These are phyloP conservation scores for Stenichneumon culpator DNA, from an alignment of 2,888 invertebrate species.

Conservation along the genomic window DNA sequence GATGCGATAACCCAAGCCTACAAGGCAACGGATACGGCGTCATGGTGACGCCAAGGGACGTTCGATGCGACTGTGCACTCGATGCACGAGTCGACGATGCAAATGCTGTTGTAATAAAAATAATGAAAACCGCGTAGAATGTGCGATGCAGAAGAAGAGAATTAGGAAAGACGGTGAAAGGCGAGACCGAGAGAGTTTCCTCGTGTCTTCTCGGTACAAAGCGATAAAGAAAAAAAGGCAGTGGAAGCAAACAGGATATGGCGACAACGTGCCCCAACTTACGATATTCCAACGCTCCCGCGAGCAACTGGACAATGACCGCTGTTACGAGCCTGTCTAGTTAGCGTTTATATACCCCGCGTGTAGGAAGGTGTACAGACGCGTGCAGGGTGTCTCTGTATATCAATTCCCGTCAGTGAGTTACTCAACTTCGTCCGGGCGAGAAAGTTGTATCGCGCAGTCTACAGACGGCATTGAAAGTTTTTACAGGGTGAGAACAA, in stretches of 20 bases:
- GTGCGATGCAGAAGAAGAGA: constrained; percentile 40
- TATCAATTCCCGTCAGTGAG: constrained; percentile 9
- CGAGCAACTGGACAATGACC: constrained; percentile 68
- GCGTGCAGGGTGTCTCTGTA: constrained; percentile 18
- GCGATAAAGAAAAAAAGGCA: constrained; percentile 21
- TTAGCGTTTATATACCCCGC: constrained; percentile 37
- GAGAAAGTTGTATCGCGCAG: constrained; percentile 29
- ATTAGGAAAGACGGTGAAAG: constrained; percentile 45
- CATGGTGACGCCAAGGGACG: constrained; percentile 12
- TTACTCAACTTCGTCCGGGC: constrained; percentile 18
- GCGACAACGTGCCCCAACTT: constrained; percentile 74
- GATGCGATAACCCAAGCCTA: constrained; percentile 30
- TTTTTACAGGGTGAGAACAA: constrained; percentile 16
- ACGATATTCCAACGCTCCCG: constrained; percentile 61
- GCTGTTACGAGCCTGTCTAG: constrained; percentile 61
- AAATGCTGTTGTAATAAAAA: constrained; percentile 7
- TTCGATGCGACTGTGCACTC: not conserved
- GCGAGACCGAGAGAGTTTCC: constrained; percentile 7
- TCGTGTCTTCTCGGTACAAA: constrained; percentile 4
- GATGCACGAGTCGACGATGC: constrained; percentile 8
- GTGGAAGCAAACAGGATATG: constrained; percentile 70
- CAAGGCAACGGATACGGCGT: constrained; percentile 5
- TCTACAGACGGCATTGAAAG: constrained; percentile 30
- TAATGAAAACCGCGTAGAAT: constrained; percentile 28
- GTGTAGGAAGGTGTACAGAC: constrained; percentile 18